Evolutionary conservation across 2,113 vertebrate genomes (phyloP).

Genomic region (Corynorhinus townsendii): DNA sequence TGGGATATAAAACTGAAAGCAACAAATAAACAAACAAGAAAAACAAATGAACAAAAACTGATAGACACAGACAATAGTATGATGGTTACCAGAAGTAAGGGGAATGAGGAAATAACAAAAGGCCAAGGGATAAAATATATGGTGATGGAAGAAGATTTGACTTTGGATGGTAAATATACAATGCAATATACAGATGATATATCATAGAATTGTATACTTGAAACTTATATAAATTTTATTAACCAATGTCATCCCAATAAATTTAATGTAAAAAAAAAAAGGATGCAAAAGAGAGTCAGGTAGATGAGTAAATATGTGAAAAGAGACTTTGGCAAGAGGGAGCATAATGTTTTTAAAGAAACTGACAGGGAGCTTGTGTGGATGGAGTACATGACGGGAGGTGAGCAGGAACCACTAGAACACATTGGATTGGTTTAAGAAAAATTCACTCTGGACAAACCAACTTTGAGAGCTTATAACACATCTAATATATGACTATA

Average conservation of each 20-base stretch:
- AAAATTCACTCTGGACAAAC: background rate
- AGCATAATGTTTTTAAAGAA: background rate
- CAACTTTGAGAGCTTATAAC: background rate
- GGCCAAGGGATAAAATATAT: background rate
- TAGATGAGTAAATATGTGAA: background rate
- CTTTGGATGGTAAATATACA: background rate
- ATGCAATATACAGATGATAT: background rate
- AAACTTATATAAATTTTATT: background rate
- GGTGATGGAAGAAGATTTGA: background rate
- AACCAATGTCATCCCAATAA: background rate
- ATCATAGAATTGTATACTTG: too few species aligned
- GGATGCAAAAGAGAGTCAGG: background rate
- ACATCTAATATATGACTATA: background rate
- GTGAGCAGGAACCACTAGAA: background rate
- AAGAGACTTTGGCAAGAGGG: background rate
- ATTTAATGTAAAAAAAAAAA: background rate
- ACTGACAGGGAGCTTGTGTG: background rate
- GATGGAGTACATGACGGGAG: rapidly evolving
- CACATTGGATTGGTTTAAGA: background rate
- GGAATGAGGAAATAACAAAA: background rate
- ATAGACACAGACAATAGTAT: background rate
- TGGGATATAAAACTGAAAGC: background rate
- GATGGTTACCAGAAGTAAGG: background rate
- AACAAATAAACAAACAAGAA: background rate
- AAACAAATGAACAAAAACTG: background rate